A percentile compares a stretch with the other conserved stretches of the same genome.
Conservation (phyloP, 2,888 invertebrate genomes). For the Leucania comma region DNA sequence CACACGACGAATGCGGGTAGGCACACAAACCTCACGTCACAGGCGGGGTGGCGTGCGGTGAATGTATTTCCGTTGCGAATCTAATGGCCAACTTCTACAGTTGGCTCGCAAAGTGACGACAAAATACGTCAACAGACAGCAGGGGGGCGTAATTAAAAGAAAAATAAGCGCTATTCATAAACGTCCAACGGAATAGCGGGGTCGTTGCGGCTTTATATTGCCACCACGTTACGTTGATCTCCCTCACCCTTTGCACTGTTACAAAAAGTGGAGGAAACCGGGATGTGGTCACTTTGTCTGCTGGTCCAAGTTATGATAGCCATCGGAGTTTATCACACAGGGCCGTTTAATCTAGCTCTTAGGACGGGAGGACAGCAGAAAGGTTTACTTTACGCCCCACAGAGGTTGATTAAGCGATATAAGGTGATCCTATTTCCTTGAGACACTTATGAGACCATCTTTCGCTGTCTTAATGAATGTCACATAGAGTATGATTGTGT, state of each 20-base stretch:
- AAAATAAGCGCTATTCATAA: constrained; percentile 90
- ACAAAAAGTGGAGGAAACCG: constrained; percentile 11
- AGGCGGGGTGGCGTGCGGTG: constrained; percentile 48
- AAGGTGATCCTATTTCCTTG: constrained; percentile 80
- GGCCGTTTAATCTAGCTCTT: constrained; percentile 89
- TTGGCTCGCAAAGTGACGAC: constrained; percentile 66
- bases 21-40: constrained; percentile 46
- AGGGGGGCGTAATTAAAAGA: constrained; percentile 88
- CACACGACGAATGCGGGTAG: constrained; percentile 31
- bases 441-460: constrained; percentile 77
- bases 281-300: constrained; percentile 38
- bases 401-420: constrained; percentile 82
- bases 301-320: constrained; percentile 73
- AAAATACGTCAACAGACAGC: constrained; percentile 78
- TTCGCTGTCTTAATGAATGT: constrained; percentile 73
- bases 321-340: constrained; percentile 81
- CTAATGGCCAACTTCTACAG: constrained; percentile 59
- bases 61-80: constrained; percentile 54
- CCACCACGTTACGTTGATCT: constrained; percentile 75
- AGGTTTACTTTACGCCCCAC: constrained; percentile 79
- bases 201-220: constrained; percentile 82
- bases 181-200: constrained; percentile 84
- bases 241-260: constrained; percentile 52
- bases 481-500: constrained; percentile 72
- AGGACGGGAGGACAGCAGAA: constrained; percentile 75